Conservation (phyloP, 2,888 invertebrate species). For the Prosopocoilus inquinatus region DNA sequence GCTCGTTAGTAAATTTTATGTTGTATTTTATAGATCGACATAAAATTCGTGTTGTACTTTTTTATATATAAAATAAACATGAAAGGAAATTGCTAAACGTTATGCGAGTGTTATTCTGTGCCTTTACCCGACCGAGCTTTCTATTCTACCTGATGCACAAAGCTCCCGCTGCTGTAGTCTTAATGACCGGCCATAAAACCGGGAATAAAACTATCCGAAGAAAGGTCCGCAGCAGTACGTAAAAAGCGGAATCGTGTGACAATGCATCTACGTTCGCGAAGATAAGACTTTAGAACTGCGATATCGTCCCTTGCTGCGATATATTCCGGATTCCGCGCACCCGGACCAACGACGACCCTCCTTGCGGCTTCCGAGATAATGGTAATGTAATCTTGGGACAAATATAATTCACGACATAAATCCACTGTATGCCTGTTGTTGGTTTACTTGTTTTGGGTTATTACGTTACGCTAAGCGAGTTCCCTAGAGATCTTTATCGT, state of each 20-base stretch:
- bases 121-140: neutral
- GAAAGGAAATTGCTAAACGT: neutral
- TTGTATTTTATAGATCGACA: slow-evolving; percentile 14
- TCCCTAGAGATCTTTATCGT: slow-evolving; percentile 35
- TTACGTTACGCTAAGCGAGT: slow-evolving; percentile 38
- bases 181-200: slow-evolving; percentile 19
- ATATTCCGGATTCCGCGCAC: slow-evolving; percentile 25
- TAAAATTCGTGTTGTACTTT: slow-evolving; percentile 10
- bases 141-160: slow-evolving; percentile 12
- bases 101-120: neutral
- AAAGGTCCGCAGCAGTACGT: slow-evolving; percentile 18
- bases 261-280: slow-evolving; percentile 29
- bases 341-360: slow-evolving; percentile 26
- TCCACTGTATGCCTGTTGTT: slow-evolving; percentile 44
- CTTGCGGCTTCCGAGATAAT: slow-evolving; percentile 43
- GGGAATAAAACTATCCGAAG: slow-evolving; percentile 16
- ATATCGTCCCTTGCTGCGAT: slow-evolving; percentile 25
- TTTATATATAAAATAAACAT: slow-evolving; percentile 18
- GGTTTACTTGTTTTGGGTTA: slow-evolving; percentile 43
- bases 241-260: slow-evolving; percentile 28
- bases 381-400: slow-evolving; percentile 50
- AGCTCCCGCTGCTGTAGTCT: slow-evolving; percentile 2
- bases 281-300: slow-evolving; percentile 24
- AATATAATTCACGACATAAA: slow-evolving; percentile 48
- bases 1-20: slow-evolving; percentile 8